Base-by-base conservation (phyloP, 1,140 invertebrate species). In the Plectus sambesii region DNA sequence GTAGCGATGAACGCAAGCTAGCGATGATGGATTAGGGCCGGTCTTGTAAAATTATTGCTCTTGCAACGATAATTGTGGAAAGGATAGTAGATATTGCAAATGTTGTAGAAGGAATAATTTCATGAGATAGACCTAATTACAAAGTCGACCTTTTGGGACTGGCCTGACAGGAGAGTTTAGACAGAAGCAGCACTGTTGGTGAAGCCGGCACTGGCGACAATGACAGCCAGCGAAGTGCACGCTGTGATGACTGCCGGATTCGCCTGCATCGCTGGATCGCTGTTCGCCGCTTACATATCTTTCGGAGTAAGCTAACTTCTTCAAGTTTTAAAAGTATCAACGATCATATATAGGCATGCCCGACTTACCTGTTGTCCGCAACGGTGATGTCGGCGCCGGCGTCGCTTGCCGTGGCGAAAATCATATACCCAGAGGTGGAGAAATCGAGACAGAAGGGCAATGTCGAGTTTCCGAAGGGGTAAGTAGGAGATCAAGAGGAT, bases 341-440 rank as follows among this genome's bases (percentile, higher is more conserved):
- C 17, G 0, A 5, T 29, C 8, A 42, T 41, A 24, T 45, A 22
- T 25, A 74, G 73, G 69, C 74, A 2, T 69, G 69, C 42, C 64
- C 75, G 8, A 49, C 49, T 5, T 55, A 65, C 35, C 30, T 61
- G 17, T 79, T 97, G 39, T 86, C 86, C 0, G 87, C 90, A 0
- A 87, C 85, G 37, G 80, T 94, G 0, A 94, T 97, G 89, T 85
- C 87, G 1, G 89, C 89, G 0, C 87, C 90, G 0, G 85, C 85
- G 22, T 82, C 88, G 0, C 72, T 97, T 2, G 84, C 82, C 58
- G 83, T 80, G 49, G 79, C 86, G 1, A 97, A 97, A 71, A 72
- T 97, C 4, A 77, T 90, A 56, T 84, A 85, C 73, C 90, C 90
- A 0, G 90, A 96, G 74, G 84, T 79, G 0, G 80, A 84, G 62